These are phyloP conservation scores for Columba janthina DNA, from an alignment of 2,113 vertebrate genomes.

Conservation along the genomic window DNA sequence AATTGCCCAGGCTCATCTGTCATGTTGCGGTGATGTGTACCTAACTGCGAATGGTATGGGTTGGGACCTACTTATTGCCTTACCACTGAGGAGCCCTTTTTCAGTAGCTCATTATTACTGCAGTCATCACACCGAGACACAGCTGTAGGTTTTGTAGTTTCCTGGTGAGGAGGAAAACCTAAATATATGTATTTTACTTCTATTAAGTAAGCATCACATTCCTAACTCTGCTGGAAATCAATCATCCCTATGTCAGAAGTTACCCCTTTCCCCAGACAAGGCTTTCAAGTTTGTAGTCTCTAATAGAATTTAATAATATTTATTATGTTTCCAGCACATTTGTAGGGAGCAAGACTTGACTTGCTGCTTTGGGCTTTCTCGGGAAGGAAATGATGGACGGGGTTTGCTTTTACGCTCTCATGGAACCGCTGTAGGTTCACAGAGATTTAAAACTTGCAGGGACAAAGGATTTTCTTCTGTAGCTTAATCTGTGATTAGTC, in stretches of 20 bases:
- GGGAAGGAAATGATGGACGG: not conserved
- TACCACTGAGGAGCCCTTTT: not conserved
- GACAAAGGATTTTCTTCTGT: not conserved
- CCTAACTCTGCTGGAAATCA: constrained; percentile 2
- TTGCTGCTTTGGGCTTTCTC: constrained; percentile 4
- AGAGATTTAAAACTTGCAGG: not conserved
- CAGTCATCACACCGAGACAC: fast-evolving
- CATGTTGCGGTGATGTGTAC: fast-evolving
- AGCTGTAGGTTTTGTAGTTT: fast-evolving
- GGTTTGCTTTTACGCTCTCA: not conserved
- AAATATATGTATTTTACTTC: not conserved
- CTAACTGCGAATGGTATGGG: not conserved
- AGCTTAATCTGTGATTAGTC: not conserved
- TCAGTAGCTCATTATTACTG: not conserved
- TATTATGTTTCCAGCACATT: not conserved
- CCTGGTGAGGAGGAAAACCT: not conserved
- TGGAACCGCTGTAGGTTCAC: not conserved
- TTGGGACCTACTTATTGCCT: not conserved
- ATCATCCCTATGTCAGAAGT: not conserved
- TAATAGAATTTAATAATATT: not conserved
- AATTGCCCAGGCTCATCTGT: not conserved
- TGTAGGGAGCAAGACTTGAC: not conserved
- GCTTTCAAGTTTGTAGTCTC: not conserved
- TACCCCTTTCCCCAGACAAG: not conserved
- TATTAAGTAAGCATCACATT: not conserved